Evolutionary conservation across 2,113 vertebrate genomes (phyloP).

Genomic region (Festucalex cinctus): DNA sequence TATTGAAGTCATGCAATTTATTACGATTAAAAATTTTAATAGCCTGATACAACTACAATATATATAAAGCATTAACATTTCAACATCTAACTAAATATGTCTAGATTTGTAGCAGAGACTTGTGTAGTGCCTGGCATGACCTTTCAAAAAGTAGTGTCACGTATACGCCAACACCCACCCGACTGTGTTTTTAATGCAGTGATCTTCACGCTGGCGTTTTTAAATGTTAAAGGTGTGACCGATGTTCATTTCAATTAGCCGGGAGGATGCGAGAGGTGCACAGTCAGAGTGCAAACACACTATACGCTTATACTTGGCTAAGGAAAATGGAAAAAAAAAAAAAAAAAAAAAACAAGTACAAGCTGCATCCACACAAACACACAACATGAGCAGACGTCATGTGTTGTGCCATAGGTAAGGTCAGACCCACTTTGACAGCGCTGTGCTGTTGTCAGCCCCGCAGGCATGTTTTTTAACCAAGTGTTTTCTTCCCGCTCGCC

Average conservation of each 20-base stretch:
- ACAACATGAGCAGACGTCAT: conserved; percentile 18
- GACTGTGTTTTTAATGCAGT: conserved; percentile 54
- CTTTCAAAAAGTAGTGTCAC: conserved; percentile 42
- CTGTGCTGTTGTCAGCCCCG: conserved; percentile 44
- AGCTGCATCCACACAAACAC: background rate
- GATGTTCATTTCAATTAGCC: conserved; percentile 37
- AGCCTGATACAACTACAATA: background rate
- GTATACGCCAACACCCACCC: conserved; percentile 26
- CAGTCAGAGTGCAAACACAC: conserved; percentile 8
- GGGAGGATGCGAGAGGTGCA: conserved; percentile 39
- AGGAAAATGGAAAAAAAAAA: conserved; percentile 4
- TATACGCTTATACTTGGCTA: background rate
- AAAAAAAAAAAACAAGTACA: background rate
- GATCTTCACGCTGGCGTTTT: conserved; percentile 62
- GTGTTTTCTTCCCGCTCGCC: conserved; percentile 47
- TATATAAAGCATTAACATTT: background rate
- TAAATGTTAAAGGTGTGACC: conserved; percentile 67
- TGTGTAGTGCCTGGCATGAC: conserved; percentile 39
- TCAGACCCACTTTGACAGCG: conserved; percentile 59
- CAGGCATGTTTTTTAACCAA: conserved; percentile 62
- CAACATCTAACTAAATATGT: conserved; percentile 9
- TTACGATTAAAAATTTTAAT: no score
- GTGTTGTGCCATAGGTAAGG: conserved; percentile 60
- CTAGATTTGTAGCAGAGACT: background rate
- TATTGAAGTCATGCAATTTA: no score